These are phyloP conservation scores for Tenualosa ilisha DNA, from an alignment of 2,797 vertebrate species.

Conservation along the genomic window DNA sequence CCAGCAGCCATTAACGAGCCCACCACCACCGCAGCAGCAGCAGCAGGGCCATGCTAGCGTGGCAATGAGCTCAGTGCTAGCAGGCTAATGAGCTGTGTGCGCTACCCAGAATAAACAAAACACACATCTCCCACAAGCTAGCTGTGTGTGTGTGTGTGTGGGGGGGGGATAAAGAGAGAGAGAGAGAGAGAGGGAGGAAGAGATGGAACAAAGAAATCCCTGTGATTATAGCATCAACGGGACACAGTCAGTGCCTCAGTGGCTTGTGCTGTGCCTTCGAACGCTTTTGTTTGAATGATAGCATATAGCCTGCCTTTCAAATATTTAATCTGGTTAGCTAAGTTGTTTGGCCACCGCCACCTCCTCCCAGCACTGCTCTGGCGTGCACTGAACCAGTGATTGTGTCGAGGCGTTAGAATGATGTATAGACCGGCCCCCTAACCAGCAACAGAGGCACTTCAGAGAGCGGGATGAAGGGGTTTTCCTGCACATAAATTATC, in stretches of 20 bases:
- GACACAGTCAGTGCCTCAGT: neutral
- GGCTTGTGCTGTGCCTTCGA: neutral
- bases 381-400: conserved; percentile 4
- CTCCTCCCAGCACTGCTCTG: neutral
- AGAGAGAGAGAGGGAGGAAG: neutral
- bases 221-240: neutral
- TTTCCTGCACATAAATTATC: neutral
- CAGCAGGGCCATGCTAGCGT: conserved; percentile 47
- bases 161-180: neutral
- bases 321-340: conserved; percentile 30
- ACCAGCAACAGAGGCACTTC: neutral
- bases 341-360: conserved; percentile 1
- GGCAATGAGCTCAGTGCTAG: conserved; percentile 50
- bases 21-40: conserved; percentile 55
- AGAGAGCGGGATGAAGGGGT: neutral
- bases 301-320: conserved; percentile 30
- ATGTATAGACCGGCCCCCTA: neutral
- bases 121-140: conserved; percentile 8
- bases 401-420: conserved; percentile 35
- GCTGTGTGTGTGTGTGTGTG: neutral
- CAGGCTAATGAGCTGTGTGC: conserved; percentile 41
- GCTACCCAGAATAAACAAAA: conserved; percentile 26
- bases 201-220: neutral
- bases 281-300: neutral
- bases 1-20: conserved; percentile 58